Evolutionary conservation across 2,797 vertebrate species (phyloP).

Genomic region (Aratinga solstitialis): DNA sequence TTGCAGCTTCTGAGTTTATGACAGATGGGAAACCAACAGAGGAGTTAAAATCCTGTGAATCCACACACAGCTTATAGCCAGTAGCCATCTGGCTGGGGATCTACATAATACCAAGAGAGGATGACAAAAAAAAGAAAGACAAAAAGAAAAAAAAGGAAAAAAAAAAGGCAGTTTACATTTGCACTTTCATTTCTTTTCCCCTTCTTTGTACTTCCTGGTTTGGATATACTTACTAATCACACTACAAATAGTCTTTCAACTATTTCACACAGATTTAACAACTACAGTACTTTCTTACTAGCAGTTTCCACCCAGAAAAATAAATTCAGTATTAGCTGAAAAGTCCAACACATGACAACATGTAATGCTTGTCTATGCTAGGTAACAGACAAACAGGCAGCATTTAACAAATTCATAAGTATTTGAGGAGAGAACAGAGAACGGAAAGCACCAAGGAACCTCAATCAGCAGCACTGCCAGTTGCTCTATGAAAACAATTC

Average conservation of each 20-base stretch:
- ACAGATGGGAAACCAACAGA: constrained; percentile 66
- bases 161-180: background rate
- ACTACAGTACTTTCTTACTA: background rate
- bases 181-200: background rate
- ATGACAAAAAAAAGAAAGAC: background rate
- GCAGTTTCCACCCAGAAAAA: background rate
- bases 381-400: background rate
- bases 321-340: background rate
- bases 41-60: constrained; percentile 65
- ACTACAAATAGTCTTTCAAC: background rate
- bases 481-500: background rate
- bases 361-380: background rate
- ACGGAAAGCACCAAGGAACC: background rate
- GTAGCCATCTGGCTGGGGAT: constrained; percentile 59
- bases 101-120: constrained; percentile 38
- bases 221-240: background rate
- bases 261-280: background rate
- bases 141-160: background rate
- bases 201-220: constrained; percentile 13
- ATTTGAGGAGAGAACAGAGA: background rate
- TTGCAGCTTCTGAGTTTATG: constrained; percentile 26
- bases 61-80: constrained; percentile 58
- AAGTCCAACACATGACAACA: background rate
- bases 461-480: background rate
- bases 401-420: background rate